Percentiles rank a stretch among this genome's conserved stretches.
Conservation (phyloP, 2,888 invertebrate species). For the Molorchus minor region DNA sequence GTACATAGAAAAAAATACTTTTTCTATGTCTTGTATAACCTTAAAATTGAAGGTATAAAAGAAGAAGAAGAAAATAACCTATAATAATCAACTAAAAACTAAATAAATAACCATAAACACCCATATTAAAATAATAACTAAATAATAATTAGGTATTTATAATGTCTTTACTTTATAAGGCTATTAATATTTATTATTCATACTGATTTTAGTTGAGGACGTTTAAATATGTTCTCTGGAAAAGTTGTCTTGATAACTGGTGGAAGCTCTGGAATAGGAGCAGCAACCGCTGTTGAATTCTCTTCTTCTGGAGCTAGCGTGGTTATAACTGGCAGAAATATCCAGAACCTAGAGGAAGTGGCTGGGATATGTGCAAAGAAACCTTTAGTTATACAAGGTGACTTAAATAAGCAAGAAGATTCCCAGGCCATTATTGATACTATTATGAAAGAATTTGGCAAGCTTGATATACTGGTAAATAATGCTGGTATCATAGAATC, state of each 20-base stretch:
- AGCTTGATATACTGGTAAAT: slow-evolving; percentile 82
- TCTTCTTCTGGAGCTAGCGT: slow-evolving; percentile 4
- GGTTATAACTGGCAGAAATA: slow-evolving; percentile 9
- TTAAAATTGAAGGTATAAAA: too few relatives aligned
- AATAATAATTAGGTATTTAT: too few relatives aligned
- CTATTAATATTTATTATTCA: too few relatives aligned
- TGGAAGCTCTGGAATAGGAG: slow-evolving; percentile 11
- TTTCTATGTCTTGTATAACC: too few relatives aligned
- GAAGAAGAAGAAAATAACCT: too few relatives aligned
- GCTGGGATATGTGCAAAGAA: slow-evolving; percentile 13
- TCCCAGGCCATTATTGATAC: slow-evolving; percentile 50
- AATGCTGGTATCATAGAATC: slow-evolving; percentile 74
- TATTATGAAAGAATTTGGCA: slow-evolving; percentile 76
- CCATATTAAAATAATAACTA: too few relatives aligned
- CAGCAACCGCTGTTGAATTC: slow-evolving; percentile 5
- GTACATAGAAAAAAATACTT: too few relatives aligned
- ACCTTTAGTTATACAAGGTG: slow-evolving; percentile 4
- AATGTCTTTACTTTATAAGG: too few relatives aligned
- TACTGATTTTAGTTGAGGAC: too few relatives aligned
- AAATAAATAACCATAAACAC: too few relatives aligned
- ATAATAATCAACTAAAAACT: too few relatives aligned
- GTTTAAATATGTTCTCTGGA: slow-evolving; percentile 5
- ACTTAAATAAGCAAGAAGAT: slow-evolving; percentile 13
- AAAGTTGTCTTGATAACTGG: slow-evolving; percentile 18
- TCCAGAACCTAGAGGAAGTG: background rate